These are phyloP conservation scores for Eudasyphora cyanicolor DNA, from an alignment of 2,888 invertebrate genomes.

Conservation along the genomic window DNA sequence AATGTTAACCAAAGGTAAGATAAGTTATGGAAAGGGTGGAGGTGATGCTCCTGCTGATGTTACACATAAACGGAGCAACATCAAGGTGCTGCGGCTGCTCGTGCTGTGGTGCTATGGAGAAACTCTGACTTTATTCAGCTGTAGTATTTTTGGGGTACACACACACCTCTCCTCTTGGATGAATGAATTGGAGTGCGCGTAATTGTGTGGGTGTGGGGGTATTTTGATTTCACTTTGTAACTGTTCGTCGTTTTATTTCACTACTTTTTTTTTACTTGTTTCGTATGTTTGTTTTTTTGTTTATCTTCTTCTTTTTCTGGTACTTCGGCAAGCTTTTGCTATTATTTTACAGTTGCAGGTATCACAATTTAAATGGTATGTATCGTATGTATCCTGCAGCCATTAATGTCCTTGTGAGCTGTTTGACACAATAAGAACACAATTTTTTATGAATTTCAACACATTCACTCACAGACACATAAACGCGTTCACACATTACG, in stretches of 20 bases:
- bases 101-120: too few relatives aligned
- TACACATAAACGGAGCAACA: neutral
- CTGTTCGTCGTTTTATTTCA: constrained; percentile 9
- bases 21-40: neutral
- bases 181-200: constrained; percentile 18
- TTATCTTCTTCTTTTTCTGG: neutral
- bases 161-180: constrained; percentile 4
- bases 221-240: neutral
- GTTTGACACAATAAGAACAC: constrained; percentile 53
- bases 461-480: constrained; percentile 24
- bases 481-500: neutral
- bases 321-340: neutral
- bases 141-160: constrained; percentile 14
- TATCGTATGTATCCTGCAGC: constrained; percentile 49
- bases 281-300: neutral
- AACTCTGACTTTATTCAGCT: too few relatives aligned
- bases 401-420: constrained; percentile 58
- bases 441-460: constrained; percentile 12
- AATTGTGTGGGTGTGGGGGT: constrained; percentile 18
- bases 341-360: constrained; percentile 4
- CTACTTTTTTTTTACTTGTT: constrained; percentile 1
- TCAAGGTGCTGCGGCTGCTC: neutral
- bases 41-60: neutral
- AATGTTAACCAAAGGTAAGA: constrained; percentile 6
- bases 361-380: constrained; percentile 28